Evolutionary conservation across 2,113 vertebrate genomes (phyloP).

Genomic region (Ibidorhyncha struthersii): DNA sequence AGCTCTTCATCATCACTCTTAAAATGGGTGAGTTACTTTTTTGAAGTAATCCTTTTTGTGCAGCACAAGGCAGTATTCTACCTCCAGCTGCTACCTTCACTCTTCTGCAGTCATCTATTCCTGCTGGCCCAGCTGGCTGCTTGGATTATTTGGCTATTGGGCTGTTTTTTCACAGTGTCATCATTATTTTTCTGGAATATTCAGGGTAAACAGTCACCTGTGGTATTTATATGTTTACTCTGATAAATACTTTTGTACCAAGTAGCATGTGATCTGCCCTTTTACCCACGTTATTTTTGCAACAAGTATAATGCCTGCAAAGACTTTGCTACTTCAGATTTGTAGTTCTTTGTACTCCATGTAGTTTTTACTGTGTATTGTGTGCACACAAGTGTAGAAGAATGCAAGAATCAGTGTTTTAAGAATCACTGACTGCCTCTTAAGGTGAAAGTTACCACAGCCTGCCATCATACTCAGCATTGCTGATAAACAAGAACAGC

Average conservation of each 20-base stretch:
- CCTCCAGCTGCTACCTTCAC: not conserved
- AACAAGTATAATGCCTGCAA: not conserved
- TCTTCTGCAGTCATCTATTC: not conserved
- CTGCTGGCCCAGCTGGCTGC: not conserved
- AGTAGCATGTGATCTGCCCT: not conserved
- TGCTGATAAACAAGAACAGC: not conserved
- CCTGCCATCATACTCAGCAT: not conserved
- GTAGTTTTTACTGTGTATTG: not conserved
- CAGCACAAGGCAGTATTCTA: not conserved
- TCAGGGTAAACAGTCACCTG: not conserved
- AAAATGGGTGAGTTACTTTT: not conserved
- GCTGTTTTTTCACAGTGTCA: not conserved
- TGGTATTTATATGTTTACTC: not conserved
- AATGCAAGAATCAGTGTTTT: not conserved
- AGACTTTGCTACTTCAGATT: not conserved
- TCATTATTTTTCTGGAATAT: not conserved
- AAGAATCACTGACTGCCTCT: not conserved
- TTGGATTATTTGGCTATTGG: not conserved
- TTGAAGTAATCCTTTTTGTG: not conserved
- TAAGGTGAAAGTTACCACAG: not conserved
- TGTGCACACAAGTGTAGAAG: not conserved
- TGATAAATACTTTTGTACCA: not conserved
- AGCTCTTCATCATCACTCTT: not conserved
- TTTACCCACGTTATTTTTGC: constrained; percentile 11
- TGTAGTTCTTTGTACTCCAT: not conserved